These are phyloP conservation scores for Odocoileus hemionus DNA, from an alignment of 2,113 vertebrate species.

Conservation along the genomic window DNA sequence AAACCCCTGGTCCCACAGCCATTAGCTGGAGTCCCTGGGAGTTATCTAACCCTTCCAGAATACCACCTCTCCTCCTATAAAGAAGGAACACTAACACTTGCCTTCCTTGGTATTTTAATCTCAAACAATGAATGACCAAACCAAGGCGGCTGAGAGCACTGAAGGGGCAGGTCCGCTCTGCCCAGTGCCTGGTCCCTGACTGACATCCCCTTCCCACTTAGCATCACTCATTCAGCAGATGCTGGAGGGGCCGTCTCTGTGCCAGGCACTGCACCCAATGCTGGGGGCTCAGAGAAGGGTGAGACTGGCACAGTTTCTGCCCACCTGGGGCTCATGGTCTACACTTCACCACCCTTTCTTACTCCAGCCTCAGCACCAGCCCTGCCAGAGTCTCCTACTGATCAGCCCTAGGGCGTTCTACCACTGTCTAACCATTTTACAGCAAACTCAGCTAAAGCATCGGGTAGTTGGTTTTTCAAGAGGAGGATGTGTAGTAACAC, in stretches of 20 bases:
- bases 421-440: neutral
- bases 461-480: neutral
- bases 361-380: neutral
- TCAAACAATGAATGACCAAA: neutral
- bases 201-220: neutral
- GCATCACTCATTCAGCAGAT: neutral
- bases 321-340: neutral
- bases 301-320: neutral
- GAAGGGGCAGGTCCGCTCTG: fast-evolving
- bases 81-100: neutral
- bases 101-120: neutral
- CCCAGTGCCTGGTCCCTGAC: neutral
- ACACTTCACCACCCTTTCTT: neutral
- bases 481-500: neutral
- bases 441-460: neutral
- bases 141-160: neutral
- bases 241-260: neutral
- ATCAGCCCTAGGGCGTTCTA: neutral
- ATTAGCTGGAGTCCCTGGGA: neutral
- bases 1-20: neutral
- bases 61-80: neutral
- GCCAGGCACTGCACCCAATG: neutral
- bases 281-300: neutral
- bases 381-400: neutral
- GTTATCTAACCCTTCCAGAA: neutral